Percentiles rank a stretch among this genome's conserved stretches.
phyloP scores from a whole-genome alignment of 2,113 vertebrate genomes.

The Platichthys stellatus region DNA sequence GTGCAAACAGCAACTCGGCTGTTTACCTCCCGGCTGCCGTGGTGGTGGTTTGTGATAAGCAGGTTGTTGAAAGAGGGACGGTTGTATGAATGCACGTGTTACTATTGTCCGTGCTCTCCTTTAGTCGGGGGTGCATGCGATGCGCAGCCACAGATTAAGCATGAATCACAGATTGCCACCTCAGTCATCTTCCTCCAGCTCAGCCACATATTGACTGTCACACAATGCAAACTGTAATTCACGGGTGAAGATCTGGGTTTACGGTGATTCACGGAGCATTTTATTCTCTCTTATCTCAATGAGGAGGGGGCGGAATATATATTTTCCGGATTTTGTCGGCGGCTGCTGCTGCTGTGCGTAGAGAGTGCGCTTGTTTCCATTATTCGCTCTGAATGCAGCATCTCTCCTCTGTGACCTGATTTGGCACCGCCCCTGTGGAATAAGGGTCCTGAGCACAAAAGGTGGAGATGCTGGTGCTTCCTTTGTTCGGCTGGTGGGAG shows the following conservation, averaged over 20 bases:
- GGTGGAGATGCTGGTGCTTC: slow-evolving; percentile 36
- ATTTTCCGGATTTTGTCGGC: slow-evolving; percentile 24
- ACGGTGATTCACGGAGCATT: slow-evolving; percentile 61
- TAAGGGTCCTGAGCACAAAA: slow-evolving; percentile 41
- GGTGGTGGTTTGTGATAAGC: slow-evolving; percentile 37
- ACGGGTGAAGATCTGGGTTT: slow-evolving; percentile 68
- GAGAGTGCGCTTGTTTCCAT: slow-evolving; percentile 46
- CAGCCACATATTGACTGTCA: slow-evolving; percentile 44
- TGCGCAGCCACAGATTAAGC: slow-evolving; percentile 47
- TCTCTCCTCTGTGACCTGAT: slow-evolving; percentile 55
- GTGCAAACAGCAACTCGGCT: neutral
- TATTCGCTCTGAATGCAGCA: slow-evolving; percentile 49
- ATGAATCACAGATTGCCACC: slow-evolving; percentile 59
- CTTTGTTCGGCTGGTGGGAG: slow-evolving; percentile 62
- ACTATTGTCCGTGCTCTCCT: slow-evolving; percentile 21
- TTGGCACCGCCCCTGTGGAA: slow-evolving; percentile 58
- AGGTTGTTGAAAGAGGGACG: slow-evolving; percentile 19
- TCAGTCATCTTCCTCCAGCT: slow-evolving; percentile 41
- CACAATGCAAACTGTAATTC: slow-evolving; percentile 66
- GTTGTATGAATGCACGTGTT: slow-evolving; percentile 24
- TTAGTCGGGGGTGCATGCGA: slow-evolving; percentile 22
- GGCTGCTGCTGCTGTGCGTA: slow-evolving; percentile 1
- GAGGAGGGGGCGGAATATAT: slow-evolving; percentile 70
- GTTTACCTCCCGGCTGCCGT: slow-evolving; percentile 30
- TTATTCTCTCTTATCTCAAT: slow-evolving; percentile 45